These are phyloP conservation scores for human DNA, from an alignment of 2,113 vertebrate genomes.

Conservation along the genomic window GRCh38 chr5:62066501-62067000, in stretches of 20 bases:
- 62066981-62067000: conserved; percentile 74
- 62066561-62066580: not conserved
- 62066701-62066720: conserved; percentile 52
- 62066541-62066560: not conserved
- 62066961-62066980: conserved; percentile 76
- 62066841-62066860: conserved; percentile 67
- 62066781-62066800: conserved; percentile 64
- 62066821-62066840: conserved; percentile 55
- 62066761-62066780: not conserved
- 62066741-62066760: conserved; percentile 36
- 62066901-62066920: conserved; percentile 76
- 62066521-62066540: not conserved
- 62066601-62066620: not conserved
- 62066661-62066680: not conserved
- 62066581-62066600: not conserved
- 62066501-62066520: not conserved
- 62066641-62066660: conserved; percentile 43
- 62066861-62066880: conserved; percentile 67
- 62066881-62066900: conserved; percentile 78
- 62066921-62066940: conserved; percentile 78
- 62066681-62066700: not conserved
- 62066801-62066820: conserved; percentile 68
- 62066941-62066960: conserved; percentile 74
- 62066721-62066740: conserved; percentile 40
- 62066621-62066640: conserved; percentile 41